Base-by-base conservation (phyloP, 2,888 invertebrate genomes). In the Galerucella calmariensis region DNA sequence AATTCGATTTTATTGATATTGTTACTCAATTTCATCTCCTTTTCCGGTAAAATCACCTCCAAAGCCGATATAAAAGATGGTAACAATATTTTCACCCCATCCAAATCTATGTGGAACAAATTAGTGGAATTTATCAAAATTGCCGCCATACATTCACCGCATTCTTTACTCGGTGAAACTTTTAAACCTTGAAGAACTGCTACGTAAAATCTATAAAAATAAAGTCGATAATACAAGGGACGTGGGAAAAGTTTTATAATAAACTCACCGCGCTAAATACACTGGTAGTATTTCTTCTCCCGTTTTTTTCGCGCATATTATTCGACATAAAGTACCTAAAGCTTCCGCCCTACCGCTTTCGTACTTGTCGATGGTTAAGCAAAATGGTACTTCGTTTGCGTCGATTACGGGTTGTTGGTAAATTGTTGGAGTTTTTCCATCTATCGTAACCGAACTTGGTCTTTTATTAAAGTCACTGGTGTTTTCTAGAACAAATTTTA, bases 271-370 rank as follows among this genome's bases (percentile, higher is more conserved):
- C 11, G 98, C 96, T 82, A 98, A 90, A 89, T 99, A 99, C 1
- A 94, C 95, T 0, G 97, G 96, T 70, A 96, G 89, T 81, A 99
- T 96, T 84, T 95, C 94, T 89, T 98, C 98, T 58, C 95, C 95
- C 1, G 97, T 96, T 88, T 96, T 97, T 88, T 97, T 97, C 0
- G 98, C 94, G 87, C 97, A 98, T 86, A 99, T 94, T 84, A 99
- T 97, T 82, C 98, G 92, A 87, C 99, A 99, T 27, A 99, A 88
- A 3, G 98, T 94, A 27, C 98, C 99, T 82, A 98, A 91, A 0
- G 99, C 98, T 88, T 97, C 97, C 0, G 99, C 98, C 75, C 96
- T 92, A 1, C 99, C 94, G 77, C 94, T 92, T 86, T 94, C 94
- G 82, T 94, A 95, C 80, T 93, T 93, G 82, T 94, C 92, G 84